A percentile compares a stretch with the other conserved stretches of the same genome.
Conservation (phyloP, 2,113 vertebrate species). For the Phrynosoma blainvillii region DNA sequence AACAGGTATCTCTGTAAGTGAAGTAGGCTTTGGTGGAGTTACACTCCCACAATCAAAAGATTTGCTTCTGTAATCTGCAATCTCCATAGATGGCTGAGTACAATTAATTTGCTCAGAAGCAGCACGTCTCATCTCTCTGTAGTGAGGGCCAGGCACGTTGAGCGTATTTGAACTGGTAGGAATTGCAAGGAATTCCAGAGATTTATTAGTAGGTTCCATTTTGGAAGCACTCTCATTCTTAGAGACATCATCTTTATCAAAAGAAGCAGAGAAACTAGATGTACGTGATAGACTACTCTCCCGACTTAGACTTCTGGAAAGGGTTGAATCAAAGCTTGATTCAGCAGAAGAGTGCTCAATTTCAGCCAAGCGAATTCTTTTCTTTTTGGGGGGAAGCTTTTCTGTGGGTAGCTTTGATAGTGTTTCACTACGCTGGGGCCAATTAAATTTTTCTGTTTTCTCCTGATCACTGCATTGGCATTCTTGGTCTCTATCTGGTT, state of each 20-base stretch:
- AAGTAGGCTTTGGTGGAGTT: slow-evolving; percentile 75
- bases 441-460: slow-evolving; percentile 90
- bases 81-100: slow-evolving; percentile 86
- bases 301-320: slow-evolving; percentile 92
- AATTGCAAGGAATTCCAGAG: slow-evolving; percentile 82
- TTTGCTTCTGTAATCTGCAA: slow-evolving; percentile 92
- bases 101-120: slow-evolving; percentile 93
- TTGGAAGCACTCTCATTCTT: slow-evolving; percentile 84
- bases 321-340: slow-evolving; percentile 91
- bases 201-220: slow-evolving; percentile 78
- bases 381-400: slow-evolving; percentile 98
- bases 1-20: slow-evolving; percentile 70
- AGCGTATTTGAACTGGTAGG: slow-evolving; percentile 83
- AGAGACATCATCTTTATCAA: slow-evolving; percentile 89
- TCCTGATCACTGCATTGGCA: slow-evolving; percentile 82
- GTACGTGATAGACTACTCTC: slow-evolving; percentile 94
- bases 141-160: slow-evolving; percentile 80
- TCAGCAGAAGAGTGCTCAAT: slow-evolving; percentile 95
- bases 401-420: slow-evolving; percentile 94
- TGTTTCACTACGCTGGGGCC: slow-evolving; percentile 96
- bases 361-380: slow-evolving; percentile 93
- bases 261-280: slow-evolving; percentile 93
- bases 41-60: slow-evolving; percentile 93
- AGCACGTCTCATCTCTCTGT: slow-evolving; percentile 89
- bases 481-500: slow-evolving; percentile 91